phyloP scores from a whole-genome alignment of 1,140 invertebrate genomes.

The Lerema accius region DNA sequence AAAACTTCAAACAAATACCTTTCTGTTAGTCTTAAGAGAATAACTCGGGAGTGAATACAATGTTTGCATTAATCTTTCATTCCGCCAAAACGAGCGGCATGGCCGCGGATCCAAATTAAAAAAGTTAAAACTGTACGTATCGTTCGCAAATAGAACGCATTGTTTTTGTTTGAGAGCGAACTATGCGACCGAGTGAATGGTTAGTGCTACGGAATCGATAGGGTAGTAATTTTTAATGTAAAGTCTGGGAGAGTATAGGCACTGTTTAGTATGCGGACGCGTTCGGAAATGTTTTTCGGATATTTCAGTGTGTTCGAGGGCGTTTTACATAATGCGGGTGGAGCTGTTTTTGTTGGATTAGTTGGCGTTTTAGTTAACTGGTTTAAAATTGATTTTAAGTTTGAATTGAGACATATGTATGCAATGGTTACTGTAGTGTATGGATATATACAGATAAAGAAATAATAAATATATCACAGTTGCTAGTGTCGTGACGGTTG shows the following conservation, averaged over 20 bases:
- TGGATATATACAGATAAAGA: no score
- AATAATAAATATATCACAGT: no score
- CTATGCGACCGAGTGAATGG: conserved; percentile 20
- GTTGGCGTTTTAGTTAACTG: no score
- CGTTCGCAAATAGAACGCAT: conserved; percentile 44
- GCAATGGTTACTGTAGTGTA: no score
- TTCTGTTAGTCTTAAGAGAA: conserved; percentile 3
- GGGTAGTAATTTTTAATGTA: conserved; percentile 30
- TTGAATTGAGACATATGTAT: no score
- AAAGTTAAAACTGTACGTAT: conserved; percentile 57
- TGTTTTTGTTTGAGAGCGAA: conserved; percentile 49
- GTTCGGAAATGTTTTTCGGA: conserved; percentile 9
- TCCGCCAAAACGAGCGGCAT: conserved; percentile 10
- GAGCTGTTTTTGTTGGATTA: not conserved
- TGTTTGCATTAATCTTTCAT: conserved; percentile 27
- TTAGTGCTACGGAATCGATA: conserved; percentile 40
- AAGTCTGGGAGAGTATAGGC: conserved; percentile 10
- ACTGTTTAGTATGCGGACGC: not conserved
- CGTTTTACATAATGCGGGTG: conserved; percentile 16
- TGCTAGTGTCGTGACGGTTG: no score
- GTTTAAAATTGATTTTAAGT: no score
- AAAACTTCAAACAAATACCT: no score
- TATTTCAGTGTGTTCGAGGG: not conserved
- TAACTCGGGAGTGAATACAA: conserved; percentile 7
- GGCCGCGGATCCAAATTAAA: conserved; percentile 56